These are phyloP conservation scores for Drosophila prosaltans DNA, from an alignment of 1,140 invertebrate genomes.

Conservation along the genomic window DNA sequence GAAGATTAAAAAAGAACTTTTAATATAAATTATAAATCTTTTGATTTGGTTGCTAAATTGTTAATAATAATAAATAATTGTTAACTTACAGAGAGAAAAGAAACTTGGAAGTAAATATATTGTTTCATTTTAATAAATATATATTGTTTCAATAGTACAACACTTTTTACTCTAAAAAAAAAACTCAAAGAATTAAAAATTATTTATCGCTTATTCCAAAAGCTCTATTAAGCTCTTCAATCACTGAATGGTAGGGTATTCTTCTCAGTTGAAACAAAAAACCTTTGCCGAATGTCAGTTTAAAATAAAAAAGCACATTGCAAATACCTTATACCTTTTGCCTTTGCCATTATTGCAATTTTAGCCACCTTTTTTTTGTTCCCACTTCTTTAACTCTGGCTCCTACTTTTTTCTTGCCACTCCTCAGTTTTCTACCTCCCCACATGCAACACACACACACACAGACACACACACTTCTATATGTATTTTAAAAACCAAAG, in stretches of 20 bases:
- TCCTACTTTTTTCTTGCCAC: neutral
- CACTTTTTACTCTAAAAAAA: too few species aligned
- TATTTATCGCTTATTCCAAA: too few species aligned
- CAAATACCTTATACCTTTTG: constrained; percentile 41
- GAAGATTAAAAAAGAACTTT: too few species aligned
- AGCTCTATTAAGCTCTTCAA: too few species aligned
- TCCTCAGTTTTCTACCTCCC: constrained; percentile 4
- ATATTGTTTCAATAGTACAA: too few species aligned
- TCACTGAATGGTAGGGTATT: constrained; percentile 11
- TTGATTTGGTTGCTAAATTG: too few species aligned
- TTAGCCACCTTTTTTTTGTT: neutral
- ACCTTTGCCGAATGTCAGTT: constrained; percentile 47
- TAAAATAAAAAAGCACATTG: constrained; percentile 60
- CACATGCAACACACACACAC: constrained; percentile 23
- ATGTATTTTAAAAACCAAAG: neutral
- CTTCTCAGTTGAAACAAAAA: neutral
- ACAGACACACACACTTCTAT: neutral
- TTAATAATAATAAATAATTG: too few species aligned
- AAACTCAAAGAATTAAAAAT: too few species aligned
- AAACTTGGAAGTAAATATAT: too few species aligned
- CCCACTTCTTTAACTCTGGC: neutral
- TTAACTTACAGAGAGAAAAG: too few species aligned
- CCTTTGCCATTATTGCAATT: constrained; percentile 22
- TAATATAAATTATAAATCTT: too few species aligned
- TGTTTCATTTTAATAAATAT: too few species aligned